Conservation (phyloP, 2,888 invertebrate genomes). For the Pristionchus japonicus region DNA sequence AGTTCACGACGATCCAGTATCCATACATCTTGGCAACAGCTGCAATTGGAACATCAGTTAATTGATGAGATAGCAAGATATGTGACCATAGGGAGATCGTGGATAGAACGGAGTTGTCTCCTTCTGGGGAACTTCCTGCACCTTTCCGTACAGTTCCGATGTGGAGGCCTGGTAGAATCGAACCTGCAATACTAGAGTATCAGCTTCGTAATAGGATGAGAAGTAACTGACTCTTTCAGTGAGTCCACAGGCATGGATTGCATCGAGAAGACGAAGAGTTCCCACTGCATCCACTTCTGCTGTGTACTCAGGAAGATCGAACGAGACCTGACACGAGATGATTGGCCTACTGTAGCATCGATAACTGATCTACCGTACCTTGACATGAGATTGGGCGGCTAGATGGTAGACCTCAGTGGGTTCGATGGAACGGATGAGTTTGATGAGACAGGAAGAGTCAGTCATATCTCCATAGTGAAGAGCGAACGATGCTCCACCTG, state of each 20-base stretch:
- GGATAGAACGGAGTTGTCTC: constrained; percentile 97
- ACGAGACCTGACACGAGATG: constrained; percentile 82
- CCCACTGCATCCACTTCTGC: constrained; percentile 98
- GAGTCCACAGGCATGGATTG: constrained; percentile 89
- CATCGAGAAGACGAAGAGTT: constrained; percentile 90
- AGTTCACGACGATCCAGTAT: constrained; percentile 95
- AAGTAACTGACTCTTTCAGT: constrained; percentile 81
- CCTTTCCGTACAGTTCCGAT: constrained; percentile 94
- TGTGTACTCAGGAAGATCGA: constrained; percentile 98
- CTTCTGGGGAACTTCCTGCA: constrained; percentile 90
- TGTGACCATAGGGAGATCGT: constrained; percentile 90
- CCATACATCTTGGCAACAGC: constrained; percentile 96
- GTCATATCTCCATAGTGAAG: constrained; percentile 99
- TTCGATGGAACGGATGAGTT: constrained; percentile 85
- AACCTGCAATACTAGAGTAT: constrained; percentile 49
- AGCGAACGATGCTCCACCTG: constrained; percentile 82
- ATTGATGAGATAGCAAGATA: background rate
- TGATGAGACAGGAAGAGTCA: constrained; percentile 93
- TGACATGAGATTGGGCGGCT: constrained; percentile 98
- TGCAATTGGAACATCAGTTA: constrained; percentile 76
- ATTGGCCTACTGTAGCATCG: background rate
- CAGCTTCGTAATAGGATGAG: background rate
- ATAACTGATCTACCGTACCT: constrained; percentile 83
- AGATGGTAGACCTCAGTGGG: constrained; percentile 97
- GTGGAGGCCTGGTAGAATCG: constrained; percentile 94